Base-by-base conservation (phyloP, 2,797 vertebrate species). In the Crenichthys baileyi region DNA sequence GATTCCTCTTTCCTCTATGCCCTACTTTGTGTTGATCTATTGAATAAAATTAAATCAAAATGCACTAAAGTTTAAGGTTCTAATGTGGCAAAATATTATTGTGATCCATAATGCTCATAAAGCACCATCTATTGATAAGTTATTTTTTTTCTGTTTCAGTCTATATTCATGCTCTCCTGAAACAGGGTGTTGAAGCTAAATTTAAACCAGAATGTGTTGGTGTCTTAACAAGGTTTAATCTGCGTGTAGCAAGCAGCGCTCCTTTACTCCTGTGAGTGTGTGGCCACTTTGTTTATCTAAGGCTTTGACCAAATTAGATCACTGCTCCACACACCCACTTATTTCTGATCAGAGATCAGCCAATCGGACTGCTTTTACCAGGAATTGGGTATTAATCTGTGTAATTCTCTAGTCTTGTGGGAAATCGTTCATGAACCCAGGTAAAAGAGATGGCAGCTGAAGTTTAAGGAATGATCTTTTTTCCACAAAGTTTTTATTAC, bases 221-320 rank as follows among this genome's bases (percentile, higher is more conserved):
- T 44, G 75, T 31, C 75, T 85, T 67, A 73, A 0, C 20, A 46
- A 46, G 56, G 9, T 41, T 83, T 65, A 78, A 79, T 73, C 44
- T 70, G 72, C 56, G 68, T 72, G 71, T 70, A 20, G 74, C 67
- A 78, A 58, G 75, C n/a, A 5, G 55, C 76, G 70, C 72, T 58
- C 5, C 46, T 72, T 72, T 82, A 65, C 39, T 75, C 50, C 72
- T 65, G 48, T 77, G 63, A 77, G 70, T 79, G 55, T 50, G 53
- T 81, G 81, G 76, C 18, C 29, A 75, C 56, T 75, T 31, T 76
- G 82, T 79, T 75, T 83, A 72, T 83, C 77, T 71, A 29, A 31
- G 72, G 80, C 79, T 76, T 73, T 16, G 82, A 85, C 81, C n/a
- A 36, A 94, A 90, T 91, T 89, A 90, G 91, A 93, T 87, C 85